Evolutionary conservation across 53 echinoderm and acorn worm species (phyloP).

Genomic region (Luidia sarsii): DNA sequence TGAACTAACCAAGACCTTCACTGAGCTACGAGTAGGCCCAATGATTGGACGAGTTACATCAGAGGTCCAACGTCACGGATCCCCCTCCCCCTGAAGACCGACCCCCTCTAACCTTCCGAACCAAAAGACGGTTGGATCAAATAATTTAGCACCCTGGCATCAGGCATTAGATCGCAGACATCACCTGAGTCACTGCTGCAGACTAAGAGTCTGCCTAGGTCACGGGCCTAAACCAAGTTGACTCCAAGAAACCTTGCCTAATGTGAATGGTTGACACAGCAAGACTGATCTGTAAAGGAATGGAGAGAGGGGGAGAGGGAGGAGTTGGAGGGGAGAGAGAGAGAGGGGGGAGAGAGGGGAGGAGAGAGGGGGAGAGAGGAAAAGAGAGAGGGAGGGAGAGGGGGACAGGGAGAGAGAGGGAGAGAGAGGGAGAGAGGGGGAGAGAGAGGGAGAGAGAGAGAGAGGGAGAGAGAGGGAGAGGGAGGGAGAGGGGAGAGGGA

Average conservation of each 20-base stretch:
- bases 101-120: too few species aligned
- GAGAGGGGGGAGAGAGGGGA: too few species aligned
- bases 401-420: too few species aligned
- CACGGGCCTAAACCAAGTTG: slow-evolving; percentile 2
- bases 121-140: too few species aligned
- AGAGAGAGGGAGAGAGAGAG: neutral
- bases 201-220: slow-evolving; percentile 11
- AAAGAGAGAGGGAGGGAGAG: too few species aligned
- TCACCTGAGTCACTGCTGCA: neutral
- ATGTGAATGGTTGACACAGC: neutral
- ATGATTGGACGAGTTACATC: too few species aligned
- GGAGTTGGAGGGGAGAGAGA: too few species aligned
- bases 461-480: neutral
- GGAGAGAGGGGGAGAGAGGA: too few species aligned
- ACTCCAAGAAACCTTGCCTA: neutral
- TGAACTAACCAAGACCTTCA: too few species aligned
- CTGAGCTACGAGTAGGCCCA: too few species aligned
- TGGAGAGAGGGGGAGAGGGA: neutral
- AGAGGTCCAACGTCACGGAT: too few species aligned
- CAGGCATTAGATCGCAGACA: slow-evolving; percentile 6
- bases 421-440: neutral
- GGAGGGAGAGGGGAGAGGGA: too few species aligned
- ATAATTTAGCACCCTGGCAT: slow-evolving; percentile 19
- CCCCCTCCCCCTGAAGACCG: neutral
- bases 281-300: neutral